phyloP scores from a whole-genome alignment of 64 coral and sea anemone genomes.

The Actinia equina region DNA sequence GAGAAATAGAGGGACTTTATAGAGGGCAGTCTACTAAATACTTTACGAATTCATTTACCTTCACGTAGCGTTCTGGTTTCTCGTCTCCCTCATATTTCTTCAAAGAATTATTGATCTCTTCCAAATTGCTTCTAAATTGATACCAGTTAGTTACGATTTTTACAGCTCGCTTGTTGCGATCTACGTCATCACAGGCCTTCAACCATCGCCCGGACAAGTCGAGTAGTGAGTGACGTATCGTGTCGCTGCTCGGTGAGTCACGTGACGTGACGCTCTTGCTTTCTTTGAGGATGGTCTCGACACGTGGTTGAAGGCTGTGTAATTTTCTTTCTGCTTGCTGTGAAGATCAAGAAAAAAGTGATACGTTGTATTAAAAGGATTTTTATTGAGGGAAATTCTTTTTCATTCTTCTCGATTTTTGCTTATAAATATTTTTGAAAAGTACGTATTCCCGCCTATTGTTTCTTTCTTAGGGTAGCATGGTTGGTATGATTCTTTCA shows the following conservation, averaged over 20 bases:
- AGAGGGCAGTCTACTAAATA: no score
- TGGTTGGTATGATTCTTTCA: no score
- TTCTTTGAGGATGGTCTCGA: conserved; percentile 72
- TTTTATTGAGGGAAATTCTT: neutral
- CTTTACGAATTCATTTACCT: neutral
- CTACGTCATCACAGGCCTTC: conserved; percentile 83
- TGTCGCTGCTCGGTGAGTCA: conserved; percentile 60
- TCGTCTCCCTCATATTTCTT: conserved; percentile 64
- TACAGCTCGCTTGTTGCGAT: conserved; percentile 70
- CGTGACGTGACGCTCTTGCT: conserved; percentile 66
- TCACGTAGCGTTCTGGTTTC: neutral
- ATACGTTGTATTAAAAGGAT: neutral
- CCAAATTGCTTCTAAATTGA: conserved; percentile 83
- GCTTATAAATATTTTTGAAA: no score
- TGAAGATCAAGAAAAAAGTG: neutral
- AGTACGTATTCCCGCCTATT: no score
- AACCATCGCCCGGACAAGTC: conserved; percentile 90
- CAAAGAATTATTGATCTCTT: conserved; percentile 70
- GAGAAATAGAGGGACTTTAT: no score
- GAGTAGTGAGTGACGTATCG: conserved; percentile 76
- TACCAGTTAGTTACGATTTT: conserved; percentile 89
- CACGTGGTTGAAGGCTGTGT: conserved; percentile 74
- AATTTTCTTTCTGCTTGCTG: conserved; percentile 62
- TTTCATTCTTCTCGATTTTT: no score
- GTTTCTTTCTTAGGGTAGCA: no score